Base-by-base conservation (phyloP, 2,113 vertebrate species). In the Eudyptes chrysolophus region DNA sequence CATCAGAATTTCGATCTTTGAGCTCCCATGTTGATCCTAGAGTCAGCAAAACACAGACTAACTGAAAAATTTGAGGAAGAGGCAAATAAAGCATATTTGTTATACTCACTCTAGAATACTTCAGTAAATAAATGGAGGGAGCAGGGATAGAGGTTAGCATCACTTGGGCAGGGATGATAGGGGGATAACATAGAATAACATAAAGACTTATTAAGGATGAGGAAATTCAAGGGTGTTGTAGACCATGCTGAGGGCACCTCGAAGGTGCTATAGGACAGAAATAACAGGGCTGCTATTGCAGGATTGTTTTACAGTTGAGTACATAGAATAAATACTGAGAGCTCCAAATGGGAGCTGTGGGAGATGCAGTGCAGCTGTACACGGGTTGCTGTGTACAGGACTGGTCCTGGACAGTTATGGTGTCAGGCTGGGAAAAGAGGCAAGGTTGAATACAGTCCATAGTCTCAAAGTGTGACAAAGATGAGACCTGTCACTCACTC, bases 161-260 rank as follows among this genome's bases (percentile, higher is more conserved):
- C 27, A 27, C 17, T 72, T 40, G 22, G 44, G 27, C 21, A 49
- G 52, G 40, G 80, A 57, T 18, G 13, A 6, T 54, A 48, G 30
- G 11, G 16, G 26, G 5, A 68, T 55, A 70, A 5, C 29, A 48
- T 1, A 54, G 34, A 60, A 75, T 29, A 85, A 61, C 16, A 54
- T 4, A 40, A 72, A 86, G 38, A 34, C 7, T 34, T 65, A 9
- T 1, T 46, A 42, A 86, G 60, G 30, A 24, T 13, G 16, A 48
- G 29, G 32, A 81, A 87, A n/a, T 49, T 58, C 16, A 62, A 58
- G 17, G 29, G 4, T 46, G 10, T 34, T 72, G 14, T 20, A 52
- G 76, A 72, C 13, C 21, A 44, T 0, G 0, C 26, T 44, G 30
- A 51, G 16, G 9, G 36, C 21, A 68, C 22, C n/a, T 61, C 32